Conservation (phyloP, 2,797 vertebrate species). For the Dendrocincla tyrannina region DNA sequence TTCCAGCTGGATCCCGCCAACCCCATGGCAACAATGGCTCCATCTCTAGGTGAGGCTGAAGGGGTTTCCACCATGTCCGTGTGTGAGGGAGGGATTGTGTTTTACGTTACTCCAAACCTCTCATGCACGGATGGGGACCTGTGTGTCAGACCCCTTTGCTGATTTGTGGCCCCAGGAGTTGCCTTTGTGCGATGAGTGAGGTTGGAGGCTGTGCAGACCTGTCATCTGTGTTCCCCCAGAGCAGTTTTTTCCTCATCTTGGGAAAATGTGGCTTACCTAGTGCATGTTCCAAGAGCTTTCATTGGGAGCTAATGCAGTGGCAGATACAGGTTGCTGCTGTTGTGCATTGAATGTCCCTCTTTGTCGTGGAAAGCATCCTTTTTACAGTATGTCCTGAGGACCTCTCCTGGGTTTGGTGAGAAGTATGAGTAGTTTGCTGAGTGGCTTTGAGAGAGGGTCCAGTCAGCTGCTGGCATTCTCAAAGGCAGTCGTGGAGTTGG, state of each 20-base stretch:
- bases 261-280: background rate
- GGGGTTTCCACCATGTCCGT: background rate
- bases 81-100: background rate
- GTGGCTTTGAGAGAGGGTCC: background rate
- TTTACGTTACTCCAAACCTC: background rate
- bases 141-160: background rate
- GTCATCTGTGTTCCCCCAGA: background rate
- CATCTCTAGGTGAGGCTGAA: constrained; percentile 87
- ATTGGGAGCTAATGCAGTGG: background rate
- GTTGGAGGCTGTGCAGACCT: background rate
- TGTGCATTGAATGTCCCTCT: fast-evolving
- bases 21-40: constrained; percentile 87
- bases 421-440: background rate
- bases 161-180: background rate
- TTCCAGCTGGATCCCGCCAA: constrained; percentile 91
- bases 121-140: fast-evolving
- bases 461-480: background rate
- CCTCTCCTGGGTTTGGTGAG: background rate
- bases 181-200: background rate
- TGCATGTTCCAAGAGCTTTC: background rate
- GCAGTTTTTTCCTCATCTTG: background rate
- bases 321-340: fast-evolving
- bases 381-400: background rate
- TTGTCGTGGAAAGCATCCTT: background rate
- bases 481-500: background rate